Conservation (phyloP, 2,113 vertebrate genomes). For the Prietella phreatophila region DNA sequence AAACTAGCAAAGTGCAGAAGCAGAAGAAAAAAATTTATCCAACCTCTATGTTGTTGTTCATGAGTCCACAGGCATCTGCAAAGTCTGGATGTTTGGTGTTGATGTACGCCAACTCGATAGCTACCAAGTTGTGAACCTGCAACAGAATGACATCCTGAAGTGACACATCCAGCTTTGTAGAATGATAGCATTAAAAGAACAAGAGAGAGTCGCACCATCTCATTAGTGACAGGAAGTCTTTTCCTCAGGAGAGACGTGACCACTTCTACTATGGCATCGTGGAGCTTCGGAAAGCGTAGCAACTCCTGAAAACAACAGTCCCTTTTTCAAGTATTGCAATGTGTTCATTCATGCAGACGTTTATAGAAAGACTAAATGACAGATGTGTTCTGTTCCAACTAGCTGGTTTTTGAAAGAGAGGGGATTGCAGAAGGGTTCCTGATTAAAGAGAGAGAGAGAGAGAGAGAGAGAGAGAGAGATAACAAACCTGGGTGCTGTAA, state of each 20-base stretch:
- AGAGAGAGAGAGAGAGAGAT: not conserved
- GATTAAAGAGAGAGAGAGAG: not conserved
- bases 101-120: conserved; percentile 96
- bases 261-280: conserved; percentile 98
- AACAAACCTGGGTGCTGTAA: conserved; percentile 93
- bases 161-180: not conserved
- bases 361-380: not conserved
- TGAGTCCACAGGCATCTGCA: conserved; percentile 94
- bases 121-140: conserved; percentile 97
- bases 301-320: conserved; percentile 76
- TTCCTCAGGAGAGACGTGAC: conserved; percentile 92
- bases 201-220: conserved; percentile 82
- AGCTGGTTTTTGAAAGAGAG: not conserved
- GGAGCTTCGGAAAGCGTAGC: conserved; percentile 94
- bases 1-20: not conserved
- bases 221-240: conserved; percentile 94
- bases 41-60: conserved; percentile 98
- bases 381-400: not conserved
- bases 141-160: not conserved
- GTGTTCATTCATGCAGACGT: not conserved
- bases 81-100: conserved; percentile 99
- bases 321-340: not conserved
- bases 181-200: not conserved
- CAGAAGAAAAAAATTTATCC: conserved; percentile 31
- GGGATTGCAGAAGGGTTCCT: not conserved